Base-by-base conservation (phyloP, 2,113 vertebrate genomes). In the Amphiprion percula region DNA sequence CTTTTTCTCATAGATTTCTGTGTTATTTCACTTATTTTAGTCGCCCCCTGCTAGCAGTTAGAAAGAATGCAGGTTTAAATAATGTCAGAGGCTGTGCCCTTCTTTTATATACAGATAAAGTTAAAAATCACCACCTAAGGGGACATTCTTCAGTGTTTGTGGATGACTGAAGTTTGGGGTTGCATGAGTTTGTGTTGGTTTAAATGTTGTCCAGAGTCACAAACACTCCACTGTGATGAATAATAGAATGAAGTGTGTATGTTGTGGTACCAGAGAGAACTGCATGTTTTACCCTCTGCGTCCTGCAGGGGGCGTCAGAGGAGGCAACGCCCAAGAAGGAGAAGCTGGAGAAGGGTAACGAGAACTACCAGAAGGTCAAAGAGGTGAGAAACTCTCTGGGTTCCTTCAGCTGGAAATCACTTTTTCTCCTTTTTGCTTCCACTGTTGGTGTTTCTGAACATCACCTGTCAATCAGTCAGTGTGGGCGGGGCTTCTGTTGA, bases 351-450 rank as follows among this genome's bases (percentile, higher is more conserved):
- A 98, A 97, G 84, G 97, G 95, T 93, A 98, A 96, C 0, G 97
- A 99, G 91, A 99, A 95, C 94, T 99, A 99, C 84, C 96, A 97
- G 93, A 95, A 95, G 62, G 96, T 98, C 78, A 99, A 97, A 89
- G 97, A 97, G 94, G 98, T 99, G 69, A 92, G 92, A 52, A 4
- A 6, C 1, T 0, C 47, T 21, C 15, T 11, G 11, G 17, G 33
- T 19, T n/a, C 26, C 26, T 26, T 26, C 26, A 26, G 26, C 26
- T 26, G 26, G 26, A 26, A 30, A 30, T 6, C 30, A 30, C 41
- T 54, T 16, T 19, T 41, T 21, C 14, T 46, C 30, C 21, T 2
- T 52, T 17, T 6, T 61, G 2, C 39, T 12, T 44, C 41, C 41
- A n/a, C 39, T n/a, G 17, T 23, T 15, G 72, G 56, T 68, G 78